A percentile compares a stretch with the other conserved stretches of the same genome.
These are phyloP conservation scores for Lithobates pipiens DNA, from an alignment of 2,797 vertebrate species.

Conservation along the genomic window DNA sequence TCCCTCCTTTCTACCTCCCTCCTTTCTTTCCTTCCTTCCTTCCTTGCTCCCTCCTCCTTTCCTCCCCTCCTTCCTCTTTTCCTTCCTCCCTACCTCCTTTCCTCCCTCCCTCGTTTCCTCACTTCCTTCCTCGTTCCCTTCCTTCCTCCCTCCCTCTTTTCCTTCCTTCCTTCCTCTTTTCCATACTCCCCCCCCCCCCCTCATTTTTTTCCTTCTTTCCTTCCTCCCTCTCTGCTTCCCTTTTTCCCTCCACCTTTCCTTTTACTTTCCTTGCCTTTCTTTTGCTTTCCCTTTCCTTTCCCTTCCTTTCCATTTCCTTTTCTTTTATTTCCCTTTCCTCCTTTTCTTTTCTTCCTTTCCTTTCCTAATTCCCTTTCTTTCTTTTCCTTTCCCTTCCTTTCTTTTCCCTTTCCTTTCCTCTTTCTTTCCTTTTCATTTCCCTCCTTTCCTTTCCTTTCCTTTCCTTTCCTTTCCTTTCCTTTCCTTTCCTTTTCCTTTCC, in stretches of 20 bases:
- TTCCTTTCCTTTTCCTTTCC: not conserved
- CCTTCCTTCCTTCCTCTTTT: no score
- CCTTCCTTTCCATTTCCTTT: not conserved
- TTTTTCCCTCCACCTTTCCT: not conserved
- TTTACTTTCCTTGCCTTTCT: not conserved
- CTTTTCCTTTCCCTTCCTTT: not conserved
- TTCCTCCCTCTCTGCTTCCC: not conserved
- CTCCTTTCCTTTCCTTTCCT: not conserved
- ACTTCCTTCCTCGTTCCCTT: not conserved
- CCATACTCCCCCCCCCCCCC: not conserved
- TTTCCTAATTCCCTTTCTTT: not conserved
- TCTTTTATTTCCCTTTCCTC: not conserved
- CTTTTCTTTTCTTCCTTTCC: no score
- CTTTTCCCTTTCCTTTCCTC: not conserved
- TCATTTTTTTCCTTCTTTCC: no score
- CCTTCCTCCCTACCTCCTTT: not conserved
- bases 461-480: not conserved
- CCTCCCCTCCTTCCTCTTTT: not conserved
- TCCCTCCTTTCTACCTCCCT: not conserved
- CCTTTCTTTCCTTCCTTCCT: not conserved
- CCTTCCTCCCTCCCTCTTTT: not conserved
- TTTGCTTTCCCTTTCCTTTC: not conserved
- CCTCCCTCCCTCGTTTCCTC: fast-evolving
- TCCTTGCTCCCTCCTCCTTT: not conserved
- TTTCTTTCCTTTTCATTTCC: not conserved